Conservation (phyloP, 2,113 vertebrate genomes). For the Alectura lathami region DNA sequence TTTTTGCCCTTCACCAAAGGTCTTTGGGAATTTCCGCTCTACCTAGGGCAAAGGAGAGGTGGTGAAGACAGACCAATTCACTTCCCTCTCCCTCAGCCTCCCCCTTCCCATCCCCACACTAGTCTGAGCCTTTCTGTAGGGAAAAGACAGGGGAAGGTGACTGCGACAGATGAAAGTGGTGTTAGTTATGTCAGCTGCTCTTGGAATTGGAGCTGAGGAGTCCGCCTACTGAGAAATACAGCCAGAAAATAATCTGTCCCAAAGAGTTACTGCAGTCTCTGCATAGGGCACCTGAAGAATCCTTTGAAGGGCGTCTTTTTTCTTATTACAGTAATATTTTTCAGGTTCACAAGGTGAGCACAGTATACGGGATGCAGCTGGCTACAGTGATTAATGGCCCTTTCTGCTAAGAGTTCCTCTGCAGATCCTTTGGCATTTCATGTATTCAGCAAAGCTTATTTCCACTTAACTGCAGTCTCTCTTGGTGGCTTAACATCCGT, state of each 20-base stretch:
- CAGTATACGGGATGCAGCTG: conserved; percentile 54
- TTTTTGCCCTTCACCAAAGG: background rate
- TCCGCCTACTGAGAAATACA: conserved; percentile 44
- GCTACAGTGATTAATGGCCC: conserved; percentile 60
- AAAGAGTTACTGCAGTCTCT: conserved; percentile 63
- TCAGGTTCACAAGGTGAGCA: conserved; percentile 60
- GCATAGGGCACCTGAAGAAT: conserved; percentile 48
- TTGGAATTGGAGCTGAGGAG: conserved; percentile 30
- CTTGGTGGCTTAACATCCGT: conserved; percentile 12
- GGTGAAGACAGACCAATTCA: background rate
- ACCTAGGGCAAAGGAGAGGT: background rate
- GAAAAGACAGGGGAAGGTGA: conserved; percentile 49
- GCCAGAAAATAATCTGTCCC: conserved; percentile 58
- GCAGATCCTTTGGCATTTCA: conserved; percentile 58
- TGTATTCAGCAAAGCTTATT: conserved; percentile 58
- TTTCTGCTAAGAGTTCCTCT: conserved; percentile 32
- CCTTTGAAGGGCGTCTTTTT: conserved; percentile 60
- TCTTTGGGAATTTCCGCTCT: background rate
- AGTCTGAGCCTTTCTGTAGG: background rate
- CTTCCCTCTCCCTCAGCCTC: background rate
- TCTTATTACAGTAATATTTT: conserved; percentile 70
- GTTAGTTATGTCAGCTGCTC: conserved; percentile 52
- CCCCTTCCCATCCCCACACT: background rate
- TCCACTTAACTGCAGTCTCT: conserved; percentile 34
- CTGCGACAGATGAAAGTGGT: conserved; percentile 33